Evolutionary conservation across 2,113 vertebrate species (phyloP).

Genomic region (Odocoileus virginianus): DNA sequence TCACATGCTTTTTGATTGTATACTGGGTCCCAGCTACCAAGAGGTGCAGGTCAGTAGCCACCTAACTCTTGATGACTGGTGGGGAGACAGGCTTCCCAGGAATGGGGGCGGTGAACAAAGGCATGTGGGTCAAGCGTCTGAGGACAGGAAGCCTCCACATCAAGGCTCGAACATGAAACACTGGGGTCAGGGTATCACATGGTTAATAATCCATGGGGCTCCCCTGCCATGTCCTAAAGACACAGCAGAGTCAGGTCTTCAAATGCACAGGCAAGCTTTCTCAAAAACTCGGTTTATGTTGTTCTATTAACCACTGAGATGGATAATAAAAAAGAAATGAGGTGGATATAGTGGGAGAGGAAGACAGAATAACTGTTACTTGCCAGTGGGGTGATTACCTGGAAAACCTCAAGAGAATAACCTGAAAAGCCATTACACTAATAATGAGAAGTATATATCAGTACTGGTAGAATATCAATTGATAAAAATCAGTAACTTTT

Average conservation of each 20-base stretch:
- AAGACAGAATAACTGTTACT: not conserved
- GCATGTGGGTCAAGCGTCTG: not conserved
- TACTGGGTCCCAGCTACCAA: not conserved
- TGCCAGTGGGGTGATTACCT: accelerated
- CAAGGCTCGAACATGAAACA: not conserved
- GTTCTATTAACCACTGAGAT: not conserved
- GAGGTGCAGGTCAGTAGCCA: not conserved
- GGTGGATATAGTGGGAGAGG: not conserved
- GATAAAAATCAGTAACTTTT: not conserved
- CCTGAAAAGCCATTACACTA: not conserved
- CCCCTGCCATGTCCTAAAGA: not conserved
- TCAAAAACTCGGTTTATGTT: not conserved
- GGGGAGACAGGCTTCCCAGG: not conserved
- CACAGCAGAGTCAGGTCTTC: accelerated
- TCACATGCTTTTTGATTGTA: not conserved
- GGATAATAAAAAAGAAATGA: not conserved
- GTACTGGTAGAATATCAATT: not conserved
- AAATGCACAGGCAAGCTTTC: not conserved
- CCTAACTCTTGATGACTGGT: not conserved
- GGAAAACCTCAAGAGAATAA: not conserved
- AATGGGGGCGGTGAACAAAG: not conserved
- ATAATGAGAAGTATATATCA: not conserved
- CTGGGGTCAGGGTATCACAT: not conserved
- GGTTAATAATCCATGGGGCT: not conserved
- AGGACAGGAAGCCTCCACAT: not conserved